Conservation (phyloP, 2,797 vertebrate species). For the Coccyzus lansbergi region DNA sequence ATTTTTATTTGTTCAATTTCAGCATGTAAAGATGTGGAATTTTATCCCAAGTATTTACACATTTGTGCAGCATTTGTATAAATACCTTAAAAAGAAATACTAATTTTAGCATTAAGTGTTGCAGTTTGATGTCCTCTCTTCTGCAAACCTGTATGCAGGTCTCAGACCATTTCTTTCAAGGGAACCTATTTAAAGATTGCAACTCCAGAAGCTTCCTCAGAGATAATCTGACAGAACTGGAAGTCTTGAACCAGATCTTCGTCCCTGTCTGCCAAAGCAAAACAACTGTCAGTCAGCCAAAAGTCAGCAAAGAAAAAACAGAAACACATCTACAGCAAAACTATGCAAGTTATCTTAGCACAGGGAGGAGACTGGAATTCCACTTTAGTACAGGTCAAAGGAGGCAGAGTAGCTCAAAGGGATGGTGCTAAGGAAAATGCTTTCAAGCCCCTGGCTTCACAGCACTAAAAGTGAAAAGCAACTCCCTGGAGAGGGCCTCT, state of each 20-base stretch:
- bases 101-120: not conserved
- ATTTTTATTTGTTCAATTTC: not conserved
- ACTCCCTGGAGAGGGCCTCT: not conserved
- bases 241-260: not conserved
- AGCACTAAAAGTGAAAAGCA: not conserved
- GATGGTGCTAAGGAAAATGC: conserved; percentile 1
- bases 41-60: not conserved
- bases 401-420: not conserved
- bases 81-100: not conserved
- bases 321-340: not conserved
- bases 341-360: conserved; percentile 14
- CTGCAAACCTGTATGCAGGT: not conserved
- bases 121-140: not conserved
- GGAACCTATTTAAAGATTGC: not conserved
- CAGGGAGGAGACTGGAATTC: not conserved
- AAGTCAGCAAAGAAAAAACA: not conserved
- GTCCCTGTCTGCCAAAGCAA: not conserved
- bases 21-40: not conserved
- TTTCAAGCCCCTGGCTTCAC: not conserved
- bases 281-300: not conserved
- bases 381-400: not conserved
- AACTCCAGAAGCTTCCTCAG: not conserved
- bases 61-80: not conserved
- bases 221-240: not conserved
- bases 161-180: not conserved